These are phyloP conservation scores for Pogoniulus pusillus DNA, from an alignment of 2,797 vertebrate genomes.

Conservation along the genomic window DNA sequence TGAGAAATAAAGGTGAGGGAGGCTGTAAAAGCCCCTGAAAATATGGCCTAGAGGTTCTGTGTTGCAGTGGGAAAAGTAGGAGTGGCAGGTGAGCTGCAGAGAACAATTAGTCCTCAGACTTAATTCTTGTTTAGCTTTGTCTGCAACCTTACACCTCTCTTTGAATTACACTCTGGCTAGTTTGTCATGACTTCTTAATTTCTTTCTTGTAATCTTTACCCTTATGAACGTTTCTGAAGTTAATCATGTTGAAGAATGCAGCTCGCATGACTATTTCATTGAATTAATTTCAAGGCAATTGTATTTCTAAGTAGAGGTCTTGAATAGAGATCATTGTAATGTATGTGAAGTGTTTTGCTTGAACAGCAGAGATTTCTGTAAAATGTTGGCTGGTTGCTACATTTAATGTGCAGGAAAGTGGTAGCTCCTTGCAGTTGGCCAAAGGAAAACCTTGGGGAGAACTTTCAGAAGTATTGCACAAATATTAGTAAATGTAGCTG, in stretches of 20 bases:
- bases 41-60: background rate
- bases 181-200: background rate
- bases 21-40: background rate
- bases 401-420: background rate
- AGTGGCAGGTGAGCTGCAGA: background rate
- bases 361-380: background rate
- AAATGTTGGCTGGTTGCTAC: background rate
- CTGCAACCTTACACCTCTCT: background rate
- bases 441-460: background rate
- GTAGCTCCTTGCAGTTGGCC: background rate
- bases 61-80: background rate
- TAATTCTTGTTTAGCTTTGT: background rate
- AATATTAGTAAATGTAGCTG: background rate
- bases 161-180: background rate
- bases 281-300: background rate
- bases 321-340: background rate
- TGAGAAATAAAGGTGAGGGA: background rate
- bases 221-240: background rate
- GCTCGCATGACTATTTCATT: background rate
- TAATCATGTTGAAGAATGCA: background rate
- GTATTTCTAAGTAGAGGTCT: background rate
- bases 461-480: background rate
- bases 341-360: background rate
- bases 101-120: background rate
- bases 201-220: background rate